A percentile compares a stretch with the other conserved stretches of the same genome.
These are phyloP conservation scores for Battus philenor DNA, from an alignment of 1,140 invertebrate genomes.

Conservation along the genomic window DNA sequence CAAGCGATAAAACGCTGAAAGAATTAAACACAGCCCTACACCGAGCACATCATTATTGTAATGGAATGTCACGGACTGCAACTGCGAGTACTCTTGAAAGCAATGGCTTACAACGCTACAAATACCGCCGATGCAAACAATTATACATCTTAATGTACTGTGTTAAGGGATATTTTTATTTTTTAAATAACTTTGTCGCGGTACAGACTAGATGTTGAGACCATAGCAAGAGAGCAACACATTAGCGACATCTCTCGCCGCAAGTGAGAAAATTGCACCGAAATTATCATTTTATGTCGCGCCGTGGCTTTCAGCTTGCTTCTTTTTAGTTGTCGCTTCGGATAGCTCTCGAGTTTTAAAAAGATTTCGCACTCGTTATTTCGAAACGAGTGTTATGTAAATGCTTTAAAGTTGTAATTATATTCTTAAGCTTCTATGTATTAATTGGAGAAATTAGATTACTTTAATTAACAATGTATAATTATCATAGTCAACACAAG, in stretches of 20 bases:
- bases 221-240: slow-evolving; percentile 54
- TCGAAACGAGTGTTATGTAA: slow-evolving; percentile 1
- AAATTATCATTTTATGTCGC: slow-evolving; percentile 51
- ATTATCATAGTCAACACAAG: too few species aligned
- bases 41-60: slow-evolving; percentile 70
- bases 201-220: slow-evolving; percentile 51
- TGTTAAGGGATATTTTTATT: slow-evolving; percentile 21
- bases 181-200: slow-evolving; percentile 29
- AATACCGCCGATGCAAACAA: slow-evolving; percentile 12
- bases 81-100: slow-evolving; percentile 59
- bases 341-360: slow-evolving; percentile 13
- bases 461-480: too few species aligned
- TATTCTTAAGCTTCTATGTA: neutral
- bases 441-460: too few species aligned
- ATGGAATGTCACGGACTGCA: slow-evolving; percentile 69
- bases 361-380: slow-evolving; percentile 13
- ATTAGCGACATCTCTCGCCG: slow-evolving; percentile 66
- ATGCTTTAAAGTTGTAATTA: slow-evolving; percentile 9
- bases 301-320: slow-evolving; percentile 36
- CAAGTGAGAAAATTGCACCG: slow-evolving; percentile 62
- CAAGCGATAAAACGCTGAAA: too few species aligned
- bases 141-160: slow-evolving; percentile 18
- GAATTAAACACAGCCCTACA: too few species aligned
- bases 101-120: slow-evolving; percentile 29
- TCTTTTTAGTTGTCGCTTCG: slow-evolving; percentile 19